Evolutionary conservation across 2,888 invertebrate genomes (phyloP), one percentile per base, ranked within the genome.

Genomic region (Oscheius onirici): DNA sequence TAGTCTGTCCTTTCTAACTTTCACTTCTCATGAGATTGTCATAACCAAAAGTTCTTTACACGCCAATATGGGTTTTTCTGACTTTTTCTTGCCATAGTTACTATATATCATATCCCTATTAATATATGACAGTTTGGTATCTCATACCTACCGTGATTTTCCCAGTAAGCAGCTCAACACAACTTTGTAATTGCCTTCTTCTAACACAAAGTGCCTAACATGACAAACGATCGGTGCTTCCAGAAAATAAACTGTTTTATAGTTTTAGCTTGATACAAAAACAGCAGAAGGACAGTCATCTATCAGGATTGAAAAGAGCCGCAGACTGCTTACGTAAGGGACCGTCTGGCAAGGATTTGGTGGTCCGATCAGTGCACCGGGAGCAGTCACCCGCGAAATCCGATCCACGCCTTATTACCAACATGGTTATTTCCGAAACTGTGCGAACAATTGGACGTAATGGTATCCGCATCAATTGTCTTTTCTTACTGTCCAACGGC

Each of bases 371-470:
- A 20, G 58, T 58, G 58, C 58, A 58, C 58, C 40, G 41, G 15
- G 58, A 41, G 40, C 58, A 58, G 58, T 58, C 58, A 58, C 58
- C 58, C 58, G 58, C 34, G 58, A 58, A 58, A 58, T 40, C 58
- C 41, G 58, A 58, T 58, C 58, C 41, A 58, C 58, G 58, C 41
- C 58, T 58, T 58, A 58, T 58, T 58, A 58, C 58, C 58, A 58
- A 58, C 58, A 58, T 58, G 58, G 58, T 41, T 58, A 58, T 58
- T 58, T 58, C 58, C 40, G 2, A 20, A 58, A 58, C 58, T 58
- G 43, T 17, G 58, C 22, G 55, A 28, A 58, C 58, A 58, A 58
- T 58, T 58, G 58, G 34, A 34, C 34, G 34, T 40, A 41, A 41
- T 58, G 58, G 41, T 58, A 58, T 58, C 40, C 41, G 52, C 58